These are phyloP conservation scores for Muntiacus muntjak DNA, from an alignment of 2,113 vertebrate species.

Conservation along the genomic window DNA sequence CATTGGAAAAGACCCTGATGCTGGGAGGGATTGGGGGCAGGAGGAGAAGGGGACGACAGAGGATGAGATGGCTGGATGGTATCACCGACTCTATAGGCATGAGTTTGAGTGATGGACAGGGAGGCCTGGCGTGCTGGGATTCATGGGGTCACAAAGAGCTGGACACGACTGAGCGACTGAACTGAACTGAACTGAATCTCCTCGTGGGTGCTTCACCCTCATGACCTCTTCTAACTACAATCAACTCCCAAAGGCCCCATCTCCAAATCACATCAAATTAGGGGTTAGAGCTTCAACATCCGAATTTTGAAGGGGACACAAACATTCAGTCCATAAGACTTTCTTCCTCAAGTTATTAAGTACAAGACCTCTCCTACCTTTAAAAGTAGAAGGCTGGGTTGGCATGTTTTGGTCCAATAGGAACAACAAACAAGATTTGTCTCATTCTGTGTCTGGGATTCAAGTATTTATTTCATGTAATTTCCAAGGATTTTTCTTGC, in stretches of 20 bases:
- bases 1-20: no score
- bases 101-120: no score
- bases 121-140: no score
- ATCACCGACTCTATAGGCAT: no score
- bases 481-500: background rate
- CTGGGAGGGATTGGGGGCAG: no score
- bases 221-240: background rate
- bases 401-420: background rate
- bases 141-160: no score
- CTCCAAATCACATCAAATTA: background rate
- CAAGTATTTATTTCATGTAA: background rate
- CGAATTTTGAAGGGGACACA: background rate
- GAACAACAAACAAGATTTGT: background rate
- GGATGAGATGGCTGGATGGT: no score
- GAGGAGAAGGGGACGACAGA: no score
- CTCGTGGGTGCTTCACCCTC: background rate
- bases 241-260: background rate
- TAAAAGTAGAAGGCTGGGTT: background rate
- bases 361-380: background rate
- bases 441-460: background rate
- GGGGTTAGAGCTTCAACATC: background rate
- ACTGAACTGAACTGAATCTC: no score
- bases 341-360: slow-evolving; percentile 19
- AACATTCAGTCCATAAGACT: background rate
- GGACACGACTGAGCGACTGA: no score